phyloP scores from a whole-genome alignment of 2,113 vertebrate genomes.

The Probosciger aterrimus region DNA sequence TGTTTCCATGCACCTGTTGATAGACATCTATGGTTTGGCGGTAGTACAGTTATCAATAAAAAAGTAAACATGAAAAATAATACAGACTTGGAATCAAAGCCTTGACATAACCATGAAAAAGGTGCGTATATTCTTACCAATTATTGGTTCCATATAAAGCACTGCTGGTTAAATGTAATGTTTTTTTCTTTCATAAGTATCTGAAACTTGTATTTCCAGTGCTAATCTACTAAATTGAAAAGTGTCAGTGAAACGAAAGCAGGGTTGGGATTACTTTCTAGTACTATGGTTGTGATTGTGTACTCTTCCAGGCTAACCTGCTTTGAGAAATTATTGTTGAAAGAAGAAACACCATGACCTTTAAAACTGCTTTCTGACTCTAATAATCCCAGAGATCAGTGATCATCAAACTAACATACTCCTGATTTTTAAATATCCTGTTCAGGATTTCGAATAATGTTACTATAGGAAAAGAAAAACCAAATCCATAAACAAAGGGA shows the following conservation, averaged over 20 bases:
- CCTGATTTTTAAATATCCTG: background rate
- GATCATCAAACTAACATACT: background rate
- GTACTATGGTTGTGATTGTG: rapidly evolving
- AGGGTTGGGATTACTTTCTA: background rate
- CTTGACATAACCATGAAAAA: background rate
- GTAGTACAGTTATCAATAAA: background rate
- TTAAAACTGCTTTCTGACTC: background rate
- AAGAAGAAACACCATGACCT: background rate
- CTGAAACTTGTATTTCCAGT: background rate
- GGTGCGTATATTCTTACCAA: background rate
- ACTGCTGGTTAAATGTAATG: background rate
- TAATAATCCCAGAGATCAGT: background rate
- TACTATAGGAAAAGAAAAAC: background rate
- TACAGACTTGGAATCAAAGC: background rate
- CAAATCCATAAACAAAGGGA: background rate
- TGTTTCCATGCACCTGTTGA: background rate
- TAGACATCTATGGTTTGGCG: background rate
- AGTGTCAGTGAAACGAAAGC: background rate
- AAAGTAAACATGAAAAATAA: background rate
- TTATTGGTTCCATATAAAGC: background rate
- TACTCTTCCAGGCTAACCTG: background rate
- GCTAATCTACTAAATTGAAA: background rate
- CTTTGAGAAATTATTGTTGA: background rate
- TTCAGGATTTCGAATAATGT: background rate
- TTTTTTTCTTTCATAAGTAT: background rate